phyloP scores from a whole-genome alignment of 2,113 vertebrate genomes.

The Thalassoma bifasciatum region DNA sequence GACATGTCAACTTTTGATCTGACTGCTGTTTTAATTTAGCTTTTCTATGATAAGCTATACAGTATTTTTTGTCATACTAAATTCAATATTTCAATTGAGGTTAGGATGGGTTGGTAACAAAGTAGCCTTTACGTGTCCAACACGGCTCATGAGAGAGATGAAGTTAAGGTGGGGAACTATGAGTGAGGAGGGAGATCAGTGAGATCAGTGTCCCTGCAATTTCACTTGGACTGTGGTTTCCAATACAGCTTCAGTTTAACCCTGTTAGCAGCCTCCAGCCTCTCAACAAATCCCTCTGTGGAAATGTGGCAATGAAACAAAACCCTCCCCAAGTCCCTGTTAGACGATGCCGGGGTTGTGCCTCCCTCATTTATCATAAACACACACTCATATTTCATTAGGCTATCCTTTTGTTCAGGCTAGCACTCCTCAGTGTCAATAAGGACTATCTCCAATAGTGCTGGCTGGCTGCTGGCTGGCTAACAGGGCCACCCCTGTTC shows the following conservation, averaged over 20 bases:
- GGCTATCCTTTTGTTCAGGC: slow-evolving; percentile 71
- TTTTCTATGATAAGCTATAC: not conserved
- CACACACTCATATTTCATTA: slow-evolving; percentile 80
- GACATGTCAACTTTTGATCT: not conserved
- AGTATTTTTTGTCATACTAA: not conserved
- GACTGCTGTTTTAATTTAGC: not conserved
- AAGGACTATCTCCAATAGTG: slow-evolving; percentile 69
- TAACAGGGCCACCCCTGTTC: slow-evolving; percentile 72
- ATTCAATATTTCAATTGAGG: not conserved
- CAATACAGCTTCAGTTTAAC: slow-evolving; percentile 33
- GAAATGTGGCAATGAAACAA: slow-evolving; percentile 65
- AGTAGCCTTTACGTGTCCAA: not conserved
- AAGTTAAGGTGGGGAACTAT: not conserved
- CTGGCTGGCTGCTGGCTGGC: slow-evolving; percentile 55
- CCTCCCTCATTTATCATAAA: slow-evolving; percentile 81
- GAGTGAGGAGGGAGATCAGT: slow-evolving; percentile 4
- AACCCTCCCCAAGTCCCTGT: slow-evolving; percentile 39
- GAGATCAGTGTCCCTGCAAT: slow-evolving; percentile 2
- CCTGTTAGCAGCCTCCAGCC: slow-evolving; percentile 49
- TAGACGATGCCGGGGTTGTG: slow-evolving; percentile 46
- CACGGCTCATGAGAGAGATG: slow-evolving; percentile 12
- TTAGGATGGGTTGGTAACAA: not conserved
- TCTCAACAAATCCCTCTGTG: slow-evolving; percentile 15
- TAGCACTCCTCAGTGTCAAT: slow-evolving; percentile 77
- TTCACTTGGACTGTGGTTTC: slow-evolving; percentile 52